Conservation (phyloP, 2,113 vertebrate species). For the Xenopus tropicalis region DNA sequence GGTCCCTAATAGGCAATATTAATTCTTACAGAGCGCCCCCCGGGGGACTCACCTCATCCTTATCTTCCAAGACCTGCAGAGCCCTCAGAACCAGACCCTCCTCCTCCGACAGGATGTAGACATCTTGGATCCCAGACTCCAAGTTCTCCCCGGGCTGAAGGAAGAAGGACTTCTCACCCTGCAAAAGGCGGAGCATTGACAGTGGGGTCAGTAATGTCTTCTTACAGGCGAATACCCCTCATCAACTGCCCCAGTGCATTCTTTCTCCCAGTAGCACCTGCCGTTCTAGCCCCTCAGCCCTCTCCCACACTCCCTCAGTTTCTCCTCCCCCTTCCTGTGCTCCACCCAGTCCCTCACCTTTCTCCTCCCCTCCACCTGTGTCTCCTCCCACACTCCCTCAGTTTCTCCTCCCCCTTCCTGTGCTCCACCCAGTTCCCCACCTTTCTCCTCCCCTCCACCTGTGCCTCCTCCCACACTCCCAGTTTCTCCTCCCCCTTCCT, state of each 20-base stretch:
- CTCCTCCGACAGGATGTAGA: constrained; percentile 82
- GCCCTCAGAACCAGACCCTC: constrained; percentile 81
- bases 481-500: too few species aligned
- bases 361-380: not conserved
- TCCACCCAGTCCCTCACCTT: too few species aligned
- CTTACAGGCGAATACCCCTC: too few species aligned
- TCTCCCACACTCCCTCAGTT: too few species aligned
- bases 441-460: accelerated
- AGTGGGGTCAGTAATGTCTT: too few species aligned
- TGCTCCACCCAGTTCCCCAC: not conserved
- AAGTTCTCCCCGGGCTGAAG: constrained; percentile 77
- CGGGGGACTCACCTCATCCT: constrained; percentile 48
- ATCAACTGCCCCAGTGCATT: too few species aligned
- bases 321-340: too few species aligned
- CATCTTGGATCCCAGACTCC: constrained; percentile 78
- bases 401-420: too few species aligned
- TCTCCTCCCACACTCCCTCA: too few species aligned
- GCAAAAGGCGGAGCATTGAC: not conserved
- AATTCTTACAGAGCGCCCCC: not conserved
- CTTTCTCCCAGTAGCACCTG: not conserved
- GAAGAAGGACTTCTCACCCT: constrained; percentile 90
- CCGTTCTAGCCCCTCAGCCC: too few species aligned
- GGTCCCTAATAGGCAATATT: not conserved
- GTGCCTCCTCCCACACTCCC: too few species aligned
- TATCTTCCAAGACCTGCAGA: constrained; percentile 72